Conservation (phyloP, 2,113 vertebrate species). For the Pseudorectes ferrugineus region DNA sequence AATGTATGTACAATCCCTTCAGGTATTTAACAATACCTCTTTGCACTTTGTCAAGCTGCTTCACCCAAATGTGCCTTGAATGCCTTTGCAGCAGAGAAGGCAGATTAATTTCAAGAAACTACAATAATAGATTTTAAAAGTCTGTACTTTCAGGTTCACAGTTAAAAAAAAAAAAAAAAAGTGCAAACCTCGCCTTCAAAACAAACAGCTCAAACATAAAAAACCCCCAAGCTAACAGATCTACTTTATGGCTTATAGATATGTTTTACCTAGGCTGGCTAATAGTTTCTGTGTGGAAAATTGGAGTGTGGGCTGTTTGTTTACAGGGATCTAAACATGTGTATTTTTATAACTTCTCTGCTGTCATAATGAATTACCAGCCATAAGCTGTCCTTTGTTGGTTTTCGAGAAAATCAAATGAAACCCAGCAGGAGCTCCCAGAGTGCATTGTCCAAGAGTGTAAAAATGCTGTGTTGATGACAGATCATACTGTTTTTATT, state of each 20-base stretch:
- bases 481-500: constrained; percentile 94
- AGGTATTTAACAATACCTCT: constrained; percentile 14
- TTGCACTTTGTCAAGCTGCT: constrained; percentile 34
- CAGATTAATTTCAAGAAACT: not conserved
- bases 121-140: not conserved
- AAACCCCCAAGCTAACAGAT: not conserved
- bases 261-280: not conserved
- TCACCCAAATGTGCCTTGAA: not conserved
- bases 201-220: not conserved
- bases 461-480: constrained; percentile 82
- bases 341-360: constrained; percentile 78
- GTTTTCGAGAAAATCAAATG: constrained; percentile 85
- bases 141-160: not conserved
- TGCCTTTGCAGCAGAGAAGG: not conserved
- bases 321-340: constrained; percentile 66
- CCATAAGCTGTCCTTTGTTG: constrained; percentile 79
- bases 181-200: not conserved
- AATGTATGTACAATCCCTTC: not conserved
- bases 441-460: constrained; percentile 79
- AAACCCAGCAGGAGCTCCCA: constrained; percentile 86
- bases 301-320: constrained; percentile 61
- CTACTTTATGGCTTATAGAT: not conserved
- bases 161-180: not conserved
- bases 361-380: constrained; percentile 85
- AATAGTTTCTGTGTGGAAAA: constrained; percentile 40